phyloP scores from a whole-genome alignment of 1,140 invertebrate species.

The Zaprionus davidi region DNA sequence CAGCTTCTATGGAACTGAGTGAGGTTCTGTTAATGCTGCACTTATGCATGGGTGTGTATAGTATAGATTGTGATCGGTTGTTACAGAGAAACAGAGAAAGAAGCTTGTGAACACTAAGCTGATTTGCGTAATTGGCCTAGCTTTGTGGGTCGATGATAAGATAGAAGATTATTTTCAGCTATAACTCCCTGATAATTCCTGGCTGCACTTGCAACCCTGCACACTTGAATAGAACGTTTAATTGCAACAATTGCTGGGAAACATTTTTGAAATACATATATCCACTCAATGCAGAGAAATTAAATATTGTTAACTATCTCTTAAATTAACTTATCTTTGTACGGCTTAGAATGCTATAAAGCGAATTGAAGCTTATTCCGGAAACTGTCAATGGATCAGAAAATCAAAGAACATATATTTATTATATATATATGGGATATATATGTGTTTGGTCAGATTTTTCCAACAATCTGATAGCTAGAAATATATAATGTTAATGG shows the following conservation, averaged over 20 bases:
- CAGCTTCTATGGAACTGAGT: background rate
- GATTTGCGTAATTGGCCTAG: slow-evolving; percentile 67
- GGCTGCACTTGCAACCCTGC: background rate
- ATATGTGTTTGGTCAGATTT: no score
- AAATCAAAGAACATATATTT: no score
- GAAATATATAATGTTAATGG: no score
- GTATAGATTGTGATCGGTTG: slow-evolving; percentile 19
- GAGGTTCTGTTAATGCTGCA: slow-evolving; percentile 17
- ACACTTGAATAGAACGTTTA: slow-evolving; percentile 15
- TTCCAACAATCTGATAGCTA: no score
- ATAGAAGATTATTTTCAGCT: background rate
- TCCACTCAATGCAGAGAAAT: background rate
- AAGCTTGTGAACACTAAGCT: slow-evolving; percentile 33
- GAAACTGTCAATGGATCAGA: no score
- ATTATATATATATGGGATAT: no score
- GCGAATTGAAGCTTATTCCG: no score
- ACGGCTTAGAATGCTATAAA: background rate
- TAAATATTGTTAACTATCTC: background rate
- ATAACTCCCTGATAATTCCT: background rate
- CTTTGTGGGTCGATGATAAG: slow-evolving; percentile 8
- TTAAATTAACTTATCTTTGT: background rate
- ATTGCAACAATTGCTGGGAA: slow-evolving; percentile 5
- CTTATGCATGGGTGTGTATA: slow-evolving; percentile 28
- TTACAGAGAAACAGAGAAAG: background rate
- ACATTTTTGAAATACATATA: background rate